Percentiles rank a stretch among this genome's conserved stretches.
Conservation (phyloP, 2,113 vertebrate species). For the Trochalopteron elliotii region DNA sequence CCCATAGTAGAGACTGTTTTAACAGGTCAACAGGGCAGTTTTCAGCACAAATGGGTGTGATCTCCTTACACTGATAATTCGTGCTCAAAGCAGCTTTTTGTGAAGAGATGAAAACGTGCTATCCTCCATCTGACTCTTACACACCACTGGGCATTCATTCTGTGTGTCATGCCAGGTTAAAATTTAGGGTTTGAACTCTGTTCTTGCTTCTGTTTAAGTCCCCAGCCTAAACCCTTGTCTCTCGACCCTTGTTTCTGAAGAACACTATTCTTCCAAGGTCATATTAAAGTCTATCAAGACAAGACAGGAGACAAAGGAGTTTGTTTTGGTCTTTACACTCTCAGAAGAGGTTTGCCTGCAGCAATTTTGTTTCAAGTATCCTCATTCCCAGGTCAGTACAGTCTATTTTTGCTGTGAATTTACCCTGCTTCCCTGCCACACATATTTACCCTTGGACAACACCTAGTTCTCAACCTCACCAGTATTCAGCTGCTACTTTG, state of each 20-base stretch:
- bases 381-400: conserved; percentile 39
- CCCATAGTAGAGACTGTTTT: not conserved
- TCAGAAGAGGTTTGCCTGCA: not conserved
- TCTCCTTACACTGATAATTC: not conserved
- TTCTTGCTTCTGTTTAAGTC: not conserved
- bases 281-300: not conserved
- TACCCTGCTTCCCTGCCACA: conserved; percentile 28
- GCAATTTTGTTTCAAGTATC: conserved; percentile 46
- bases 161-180: not conserved
- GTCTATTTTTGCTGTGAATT: conserved; percentile 48
- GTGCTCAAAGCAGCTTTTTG: not conserved
- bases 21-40: not conserved
- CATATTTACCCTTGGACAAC: conserved; percentile 54
- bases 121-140: not conserved
- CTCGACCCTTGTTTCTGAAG: not conserved
- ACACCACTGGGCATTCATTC: not conserved
- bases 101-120: not conserved
- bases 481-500: conserved; percentile 48
- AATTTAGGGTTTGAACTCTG: not conserved
- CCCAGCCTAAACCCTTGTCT: not conserved
- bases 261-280: not conserved
- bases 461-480: conserved; percentile 50
- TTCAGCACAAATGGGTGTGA: not conserved
- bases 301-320: not conserved
- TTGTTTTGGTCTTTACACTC: conserved; percentile 7